Base-by-base conservation (phyloP, 2,888 invertebrate species). In the Meteorus cinctellus region DNA sequence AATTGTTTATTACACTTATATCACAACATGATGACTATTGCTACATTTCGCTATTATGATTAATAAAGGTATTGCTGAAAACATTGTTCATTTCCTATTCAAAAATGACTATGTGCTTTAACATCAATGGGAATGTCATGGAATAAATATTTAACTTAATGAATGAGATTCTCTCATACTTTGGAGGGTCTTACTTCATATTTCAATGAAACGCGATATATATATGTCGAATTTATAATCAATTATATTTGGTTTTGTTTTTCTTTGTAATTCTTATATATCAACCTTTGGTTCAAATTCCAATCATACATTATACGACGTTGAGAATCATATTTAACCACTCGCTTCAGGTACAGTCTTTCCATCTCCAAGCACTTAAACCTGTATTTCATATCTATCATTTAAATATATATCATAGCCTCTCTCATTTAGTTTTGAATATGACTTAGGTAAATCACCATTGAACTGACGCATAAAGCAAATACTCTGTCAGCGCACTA, bases 1-100 rank as follows among this genome's bases (percentile, higher is more conserved):
- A 55, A 55, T 55, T 55, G 19, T 55, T 55, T 55, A 55, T 55
- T 55, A 55, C 19, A 19, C n/a, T 55, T 55, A 19, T 55, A 55
- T 19, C 55, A 55, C 19, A 55, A 19, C 19, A 55, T 19, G 6
- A 24, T 24, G 2, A 55, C 8, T 48, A n/a, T n/a, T 4, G 14
- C n/a, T 55, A 19, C 10, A 55, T 55, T 19, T 55, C 10, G 19
- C n/a, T 8, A 55, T 55, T 24, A 55, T 55, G 55, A 55, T 55
- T 8, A 55, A 55, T 19, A 4, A 24, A n/a, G 24, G 10, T 19
- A 55, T 55, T 55, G 19, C 19, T 55, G 24, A 19, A 19, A 55
- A 55, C n/a, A 55, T 55, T 55, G n/a, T 55, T 55, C 14, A 4
- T 19, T 55, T 4, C 19, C 24, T 19, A 55, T 19, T n/a, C n/a